Evolutionary conservation across 2,113 vertebrate genomes (phyloP).

Genomic region (Erythrolamprus reginae): DNA sequence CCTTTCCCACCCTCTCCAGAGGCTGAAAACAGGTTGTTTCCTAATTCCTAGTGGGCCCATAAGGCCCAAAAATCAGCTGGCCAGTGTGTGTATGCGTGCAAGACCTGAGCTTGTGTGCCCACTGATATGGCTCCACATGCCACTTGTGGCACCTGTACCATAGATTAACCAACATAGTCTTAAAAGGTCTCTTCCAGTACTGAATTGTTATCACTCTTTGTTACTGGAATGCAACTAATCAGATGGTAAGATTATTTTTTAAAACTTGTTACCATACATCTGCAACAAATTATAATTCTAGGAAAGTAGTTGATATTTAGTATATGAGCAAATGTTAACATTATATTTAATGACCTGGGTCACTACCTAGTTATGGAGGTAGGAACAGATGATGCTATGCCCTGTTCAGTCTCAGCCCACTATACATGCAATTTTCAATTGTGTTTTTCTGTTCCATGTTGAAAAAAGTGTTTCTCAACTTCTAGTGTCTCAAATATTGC

Average conservation of each 20-base stretch:
- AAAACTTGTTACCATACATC: neutral
- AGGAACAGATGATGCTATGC: neutral
- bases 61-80: too few species aligned
- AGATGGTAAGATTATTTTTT: neutral
- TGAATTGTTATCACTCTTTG: neutral
- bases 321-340: neutral
- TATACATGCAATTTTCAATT: neutral
- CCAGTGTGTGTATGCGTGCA: too few species aligned
- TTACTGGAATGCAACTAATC: neutral
- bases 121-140: too few species aligned
- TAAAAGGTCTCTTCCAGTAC: neutral
- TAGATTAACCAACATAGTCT: too few species aligned
- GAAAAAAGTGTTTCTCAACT: neutral
- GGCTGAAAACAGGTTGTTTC: too few species aligned
- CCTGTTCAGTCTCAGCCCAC: neutral
- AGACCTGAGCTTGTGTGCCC: too few species aligned
- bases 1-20: too few species aligned
- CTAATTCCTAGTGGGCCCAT: too few species aligned
- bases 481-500: neutral
- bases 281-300: neutral
- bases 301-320: neutral
- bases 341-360: neutral
- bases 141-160: too few species aligned
- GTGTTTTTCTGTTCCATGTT: neutral
- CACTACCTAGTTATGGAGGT: neutral